Percentiles rank a stretch among this genome's conserved stretches.
Evolutionary conservation across 2,797 vertebrate species (phyloP).

Genomic region (Crenichthys baileyi): DNA sequence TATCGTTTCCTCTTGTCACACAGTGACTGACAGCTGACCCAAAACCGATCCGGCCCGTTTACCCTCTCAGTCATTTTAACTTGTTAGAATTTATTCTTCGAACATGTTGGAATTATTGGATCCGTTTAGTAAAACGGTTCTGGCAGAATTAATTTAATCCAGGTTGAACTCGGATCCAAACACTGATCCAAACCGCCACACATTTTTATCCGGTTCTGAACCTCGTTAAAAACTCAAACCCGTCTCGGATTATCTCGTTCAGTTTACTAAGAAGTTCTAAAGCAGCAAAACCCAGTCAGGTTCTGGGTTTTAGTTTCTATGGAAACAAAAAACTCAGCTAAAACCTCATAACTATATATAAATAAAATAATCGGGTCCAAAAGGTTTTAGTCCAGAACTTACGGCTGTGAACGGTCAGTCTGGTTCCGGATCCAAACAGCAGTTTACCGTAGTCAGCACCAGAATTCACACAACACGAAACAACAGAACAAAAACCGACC

Average conservation of each 20-base stretch:
- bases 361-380: not conserved
- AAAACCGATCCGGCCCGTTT: not conserved
- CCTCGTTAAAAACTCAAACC: no score
- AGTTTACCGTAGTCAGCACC: not conserved
- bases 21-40: not conserved
- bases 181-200: no score
- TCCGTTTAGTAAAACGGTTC: no score
- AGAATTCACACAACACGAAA: constrained; percentile 9
- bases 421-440: constrained; percentile 33
- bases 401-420: constrained; percentile 19
- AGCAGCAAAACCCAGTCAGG: no score
- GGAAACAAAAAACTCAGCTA: not conserved
- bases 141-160: no score
- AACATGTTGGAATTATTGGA: no score
- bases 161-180: no score
- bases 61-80: no score
- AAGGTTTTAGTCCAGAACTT: constrained; percentile 16
- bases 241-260: no score
- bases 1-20: not conserved
- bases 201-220: no score
- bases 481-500: not conserved
- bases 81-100: no score
- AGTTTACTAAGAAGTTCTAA: no score
- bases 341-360: not conserved
- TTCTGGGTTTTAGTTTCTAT: not conserved